phyloP scores from a whole-genome alignment of 2,113 vertebrate species.

The Nibea albiflora region DNA sequence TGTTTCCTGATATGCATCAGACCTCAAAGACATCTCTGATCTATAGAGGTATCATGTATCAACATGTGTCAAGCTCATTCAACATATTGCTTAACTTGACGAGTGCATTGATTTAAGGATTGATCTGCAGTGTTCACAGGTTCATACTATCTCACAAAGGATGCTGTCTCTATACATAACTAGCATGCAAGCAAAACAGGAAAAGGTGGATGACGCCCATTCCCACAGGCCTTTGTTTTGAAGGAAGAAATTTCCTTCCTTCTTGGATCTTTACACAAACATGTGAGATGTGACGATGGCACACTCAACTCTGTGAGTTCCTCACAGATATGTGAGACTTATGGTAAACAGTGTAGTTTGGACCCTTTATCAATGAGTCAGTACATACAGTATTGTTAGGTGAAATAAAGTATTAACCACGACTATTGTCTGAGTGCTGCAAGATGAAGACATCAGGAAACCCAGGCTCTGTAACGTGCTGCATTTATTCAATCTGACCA shows the following conservation, averaged over 20 bases:
- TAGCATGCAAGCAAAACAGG: conserved; percentile 36
- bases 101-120: neutral
- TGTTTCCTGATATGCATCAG: neutral
- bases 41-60: neutral
- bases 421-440: neutral
- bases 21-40: neutral
- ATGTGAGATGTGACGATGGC: neutral
- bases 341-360: neutral
- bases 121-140: neutral
- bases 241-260: conserved; percentile 10
- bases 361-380: neutral
- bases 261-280: neutral
- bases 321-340: neutral
- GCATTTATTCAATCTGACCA: neutral
- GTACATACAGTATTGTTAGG: neutral
- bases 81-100: neutral
- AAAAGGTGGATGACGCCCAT: conserved; percentile 27
- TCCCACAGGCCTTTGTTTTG: conserved; percentile 25
- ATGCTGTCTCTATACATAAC: neutral
- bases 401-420: no score
- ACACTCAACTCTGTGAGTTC: neutral
- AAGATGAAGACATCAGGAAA: neutral
- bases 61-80: neutral
- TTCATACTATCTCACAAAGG: neutral
- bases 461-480: no score